phyloP scores from a whole-genome alignment of 2,888 invertebrate species.

The Saturnia japonica region DNA sequence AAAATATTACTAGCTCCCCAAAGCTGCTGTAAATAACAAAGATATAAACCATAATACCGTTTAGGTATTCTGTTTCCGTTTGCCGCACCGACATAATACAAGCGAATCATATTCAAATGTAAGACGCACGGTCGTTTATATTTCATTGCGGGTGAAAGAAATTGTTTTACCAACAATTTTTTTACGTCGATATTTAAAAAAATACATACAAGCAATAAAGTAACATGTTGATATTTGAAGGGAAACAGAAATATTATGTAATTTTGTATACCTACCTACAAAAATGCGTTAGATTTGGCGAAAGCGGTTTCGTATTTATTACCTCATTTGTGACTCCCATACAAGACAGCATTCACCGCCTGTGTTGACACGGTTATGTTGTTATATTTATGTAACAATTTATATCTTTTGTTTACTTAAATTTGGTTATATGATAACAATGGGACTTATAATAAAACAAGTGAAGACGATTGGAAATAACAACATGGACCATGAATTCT shows the following conservation, averaged over 20 bases:
- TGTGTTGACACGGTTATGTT: conserved; percentile 7
- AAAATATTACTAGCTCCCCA: not conserved
- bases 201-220: not conserved
- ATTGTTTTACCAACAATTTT: not conserved
- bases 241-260: conserved; percentile 13
- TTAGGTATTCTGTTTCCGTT: not conserved
- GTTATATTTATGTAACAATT: conserved; percentile 11
- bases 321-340: conserved; percentile 17
- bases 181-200: not conserved
- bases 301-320: conserved; percentile 1
- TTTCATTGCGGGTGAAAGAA: not conserved
- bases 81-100: not conserved
- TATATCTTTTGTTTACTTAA: not conserved
- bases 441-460: no score
- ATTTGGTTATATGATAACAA: not conserved
- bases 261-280: not conserved
- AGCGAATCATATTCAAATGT: not conserved
- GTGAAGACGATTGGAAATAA: no score
- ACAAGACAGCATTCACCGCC: not conserved
- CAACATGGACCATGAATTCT: no score
- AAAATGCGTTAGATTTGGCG: conserved; percentile 7
- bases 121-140: not conserved
- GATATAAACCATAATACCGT: not conserved
- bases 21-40: not conserved
- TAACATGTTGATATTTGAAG: not conserved